Base-by-base conservation (phyloP, 2,797 vertebrate species). In the Macroramphosus scolopax region DNA sequence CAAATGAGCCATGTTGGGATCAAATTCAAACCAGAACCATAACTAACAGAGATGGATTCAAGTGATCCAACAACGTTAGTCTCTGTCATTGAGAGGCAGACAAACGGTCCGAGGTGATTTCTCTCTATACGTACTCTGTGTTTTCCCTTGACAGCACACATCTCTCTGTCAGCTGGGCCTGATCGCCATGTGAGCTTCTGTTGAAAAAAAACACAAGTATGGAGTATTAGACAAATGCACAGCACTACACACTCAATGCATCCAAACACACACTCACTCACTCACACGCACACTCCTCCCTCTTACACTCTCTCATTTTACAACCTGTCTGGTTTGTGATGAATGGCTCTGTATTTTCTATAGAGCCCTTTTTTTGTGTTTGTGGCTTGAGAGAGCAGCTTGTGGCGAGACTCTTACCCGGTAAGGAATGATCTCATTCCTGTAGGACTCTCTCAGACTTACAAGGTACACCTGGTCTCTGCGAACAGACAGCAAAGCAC, bases 381-480 rank as follows among this genome's bases (percentile, higher is more conserved):
- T 65, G 68, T 38, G 47, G 48, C 69, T 57, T 46, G 49, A 68
- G 55, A 55, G 45, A 71, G 70, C 36, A 54, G 65, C 68, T 72
- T 36, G 63, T 68, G 67, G 72, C 0, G 16, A 58, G 46, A 53
- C 63, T 75, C 93, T 94, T 87, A 99, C 97, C 92, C 92, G 90
- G 87, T 92, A 97, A 35, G 95, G 94, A 72, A 91, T 92, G 75
- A 99, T 93, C 90, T 99, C 97, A 20, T 92, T 92, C 89, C 95
- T 93, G 78, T 95, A 95, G 71, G 93, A 90, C 80, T 98, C 96
- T 71, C 93, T 93, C 81, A 99, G 91, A 77, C 95, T 98, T 78
- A 99, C 94, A 6, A 96, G 93, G 84, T 98, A 99, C 87, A 99
- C 95, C 87, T 99, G 97, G 89, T 99, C 95, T 91, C 96, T 99